Evolutionary conservation across 2,113 vertebrate genomes (phyloP), one percentile per base, ranked within the genome.

Genomic region (Cariama cristata): DNA sequence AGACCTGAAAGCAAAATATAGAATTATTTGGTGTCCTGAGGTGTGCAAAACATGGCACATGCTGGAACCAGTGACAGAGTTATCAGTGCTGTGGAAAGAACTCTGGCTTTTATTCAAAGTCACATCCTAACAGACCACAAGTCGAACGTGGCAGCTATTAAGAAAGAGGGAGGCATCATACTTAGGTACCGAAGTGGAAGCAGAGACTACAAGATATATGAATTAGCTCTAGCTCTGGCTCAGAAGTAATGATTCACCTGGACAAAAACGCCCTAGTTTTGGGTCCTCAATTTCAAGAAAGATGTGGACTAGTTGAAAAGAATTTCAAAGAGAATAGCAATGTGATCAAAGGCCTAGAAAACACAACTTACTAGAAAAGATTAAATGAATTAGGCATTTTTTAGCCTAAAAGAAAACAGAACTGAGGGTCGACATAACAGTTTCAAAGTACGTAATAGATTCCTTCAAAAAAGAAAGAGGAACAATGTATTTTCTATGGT

Each of bases 61-160:
- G 4, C 20, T 64, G 42, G 11, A 93, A 86, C 3, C 6, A 64
- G 13, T 30, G 30, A 59, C 0, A 2, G 22, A 1, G 9, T 84
- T 86, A 28, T 26, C 58, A 9, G 4, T 38, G 32, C 11, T 73
- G 11, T 22, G 17, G n/a, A 67, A 88, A 49, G 12, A 85, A 45
- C 30, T 79, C 26, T 49, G 52, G 8, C 14, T 47, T 7, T 47
- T 72, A 22, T 11, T 53, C 0, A 1, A 55, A 81, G 35, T 52
- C 33, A 66, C 7, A 68, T 49, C 19, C 32, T 22, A 33, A 40
- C 6, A 0, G 4, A 30, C 24, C 21, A 73, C 0, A 0, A 27
- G 35, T 23, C 7, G 4, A 68, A 68, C 1, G 1, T 19, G 52
- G 60, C 15, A 63, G 56, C 28, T 72, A 6, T 9, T 79, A 66